These are phyloP conservation scores for Psilanteris sp. DNA, from an alignment of 1,140 invertebrate genomes.

Conservation along the genomic window DNA sequence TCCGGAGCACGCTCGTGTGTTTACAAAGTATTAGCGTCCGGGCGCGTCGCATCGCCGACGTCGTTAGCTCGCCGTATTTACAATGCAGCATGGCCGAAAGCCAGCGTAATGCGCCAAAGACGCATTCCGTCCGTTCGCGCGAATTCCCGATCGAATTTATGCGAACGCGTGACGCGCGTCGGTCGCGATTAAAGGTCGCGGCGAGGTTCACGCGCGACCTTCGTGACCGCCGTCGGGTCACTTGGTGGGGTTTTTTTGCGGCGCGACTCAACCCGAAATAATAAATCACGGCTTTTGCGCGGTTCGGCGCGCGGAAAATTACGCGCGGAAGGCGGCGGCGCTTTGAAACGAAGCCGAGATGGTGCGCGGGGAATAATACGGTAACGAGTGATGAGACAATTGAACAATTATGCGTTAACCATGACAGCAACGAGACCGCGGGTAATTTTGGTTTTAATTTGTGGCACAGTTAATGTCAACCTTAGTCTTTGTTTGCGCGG, in stretches of 20 bases:
- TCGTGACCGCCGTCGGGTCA: not conserved
- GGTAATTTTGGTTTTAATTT: no score
- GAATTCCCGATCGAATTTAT: slow-evolving; percentile 15
- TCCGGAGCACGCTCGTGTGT: slow-evolving; percentile 13
- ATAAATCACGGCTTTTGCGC: no score
- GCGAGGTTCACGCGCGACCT: slow-evolving; percentile 7
- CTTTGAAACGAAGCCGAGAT: no score
- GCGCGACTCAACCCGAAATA: no score
- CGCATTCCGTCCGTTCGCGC: slow-evolving; percentile 32
- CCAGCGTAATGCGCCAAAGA: slow-evolving; percentile 72
- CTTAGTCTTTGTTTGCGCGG: slow-evolving; percentile 15
- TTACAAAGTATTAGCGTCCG: slow-evolving; percentile 37
- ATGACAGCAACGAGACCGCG: no score
- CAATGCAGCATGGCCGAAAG: slow-evolving; percentile 69
- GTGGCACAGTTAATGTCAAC: slow-evolving; percentile 14
- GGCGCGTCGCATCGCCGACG: slow-evolving; percentile 35
- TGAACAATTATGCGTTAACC: no score
- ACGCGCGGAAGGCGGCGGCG: no score
- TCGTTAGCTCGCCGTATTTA: slow-evolving; percentile 72
- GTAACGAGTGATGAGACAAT: no score
- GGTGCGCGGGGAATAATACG: no score
- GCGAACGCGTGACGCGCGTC: no score
- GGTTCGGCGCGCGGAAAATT: no score
- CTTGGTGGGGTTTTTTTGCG: no score
- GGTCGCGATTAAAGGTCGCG: not conserved